phyloP scores from a whole-genome alignment of 2,797 vertebrate genomes.

The Lutjanus campechanus region DNA sequence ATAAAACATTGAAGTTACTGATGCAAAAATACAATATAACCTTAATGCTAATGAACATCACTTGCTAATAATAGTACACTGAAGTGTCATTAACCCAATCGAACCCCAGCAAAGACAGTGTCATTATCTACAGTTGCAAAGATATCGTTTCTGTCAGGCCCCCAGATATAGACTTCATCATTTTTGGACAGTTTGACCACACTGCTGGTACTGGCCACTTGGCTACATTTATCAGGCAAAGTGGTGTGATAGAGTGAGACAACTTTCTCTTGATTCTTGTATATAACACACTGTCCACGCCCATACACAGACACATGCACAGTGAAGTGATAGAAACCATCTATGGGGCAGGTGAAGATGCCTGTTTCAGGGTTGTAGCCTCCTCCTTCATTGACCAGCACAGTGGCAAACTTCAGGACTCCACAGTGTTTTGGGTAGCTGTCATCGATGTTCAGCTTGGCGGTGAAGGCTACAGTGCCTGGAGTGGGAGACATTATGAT shows the following conservation, averaged over 20 bases:
- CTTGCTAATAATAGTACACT: background rate
- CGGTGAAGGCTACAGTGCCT: constrained; percentile 68
- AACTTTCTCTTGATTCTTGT: constrained; percentile 58
- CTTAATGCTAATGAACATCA: too few relatives aligned
- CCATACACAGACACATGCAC: constrained; percentile 65
- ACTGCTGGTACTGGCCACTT: constrained; percentile 64
- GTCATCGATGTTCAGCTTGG: constrained; percentile 45
- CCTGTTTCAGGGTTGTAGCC: constrained; percentile 52
- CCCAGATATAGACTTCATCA: constrained; percentile 56
- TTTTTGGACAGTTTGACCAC: constrained; percentile 41
- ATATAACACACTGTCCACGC: constrained; percentile 56
- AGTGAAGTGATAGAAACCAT: constrained; percentile 61
- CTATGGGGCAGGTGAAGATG: constrained; percentile 58
- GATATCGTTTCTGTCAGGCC: constrained; percentile 58
- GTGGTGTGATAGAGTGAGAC: constrained; percentile 65
- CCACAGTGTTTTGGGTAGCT: constrained; percentile 59
- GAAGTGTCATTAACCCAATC: constrained; percentile 38
- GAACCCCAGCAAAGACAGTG: constrained; percentile 63
- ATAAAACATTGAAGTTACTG: background rate
- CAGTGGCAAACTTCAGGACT: constrained; percentile 54
- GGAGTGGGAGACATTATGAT: background rate
- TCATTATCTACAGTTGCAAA: constrained; percentile 69
- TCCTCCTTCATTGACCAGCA: constrained; percentile 60
- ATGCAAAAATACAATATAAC: background rate
- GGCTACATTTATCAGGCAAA: constrained; percentile 58